Evolutionary conservation across 2,797 vertebrate genomes (phyloP).

Genomic region (Picus viridis): DNA sequence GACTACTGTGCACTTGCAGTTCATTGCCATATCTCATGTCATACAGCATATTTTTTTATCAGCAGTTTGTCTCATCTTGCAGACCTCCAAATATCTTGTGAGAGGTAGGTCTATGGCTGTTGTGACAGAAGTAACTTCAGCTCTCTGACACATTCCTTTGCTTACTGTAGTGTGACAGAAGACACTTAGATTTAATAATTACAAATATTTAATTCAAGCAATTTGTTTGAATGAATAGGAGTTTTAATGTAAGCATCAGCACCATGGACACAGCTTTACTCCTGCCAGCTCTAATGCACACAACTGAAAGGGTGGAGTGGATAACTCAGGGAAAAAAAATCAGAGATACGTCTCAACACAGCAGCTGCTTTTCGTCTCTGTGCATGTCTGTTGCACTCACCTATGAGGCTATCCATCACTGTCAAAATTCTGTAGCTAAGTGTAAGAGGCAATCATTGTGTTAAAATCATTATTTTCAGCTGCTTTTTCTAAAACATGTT

Average conservation of each 20-base stretch:
- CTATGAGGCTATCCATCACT: neutral
- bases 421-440: neutral
- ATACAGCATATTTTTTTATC: neutral
- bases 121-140: neutral
- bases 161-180: neutral
- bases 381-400: neutral
- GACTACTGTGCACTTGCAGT: neutral
- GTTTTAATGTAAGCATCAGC: neutral
- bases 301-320: neutral
- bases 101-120: neutral
- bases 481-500: neutral
- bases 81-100: fast-evolving
- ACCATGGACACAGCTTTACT: neutral
- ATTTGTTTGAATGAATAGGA: neutral
- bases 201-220: neutral
- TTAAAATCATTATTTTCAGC: neutral
- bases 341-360: fast-evolving
- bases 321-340: neutral
- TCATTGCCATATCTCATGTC: fast-evolving
- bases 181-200: neutral
- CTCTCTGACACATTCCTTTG: neutral
- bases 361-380: neutral
- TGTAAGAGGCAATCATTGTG: neutral
- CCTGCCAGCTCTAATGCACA: neutral
- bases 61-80: neutral